phyloP scores from a whole-genome alignment of 2,888 invertebrate species.

The Cheilosia impressa region DNA sequence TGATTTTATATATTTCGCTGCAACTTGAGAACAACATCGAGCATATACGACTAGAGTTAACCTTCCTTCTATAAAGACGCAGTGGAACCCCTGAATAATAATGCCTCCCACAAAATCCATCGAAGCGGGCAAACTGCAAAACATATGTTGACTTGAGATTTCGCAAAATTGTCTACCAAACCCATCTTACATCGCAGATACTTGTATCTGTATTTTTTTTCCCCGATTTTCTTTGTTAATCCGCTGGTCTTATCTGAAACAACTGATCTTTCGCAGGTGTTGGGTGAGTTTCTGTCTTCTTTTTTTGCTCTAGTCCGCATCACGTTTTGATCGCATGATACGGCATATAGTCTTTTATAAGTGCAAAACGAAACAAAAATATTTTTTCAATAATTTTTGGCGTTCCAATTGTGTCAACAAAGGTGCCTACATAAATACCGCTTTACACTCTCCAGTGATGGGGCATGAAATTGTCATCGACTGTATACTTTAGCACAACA shows the following conservation, averaged over 20 bases:
- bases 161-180: slow-evolving; percentile 54
- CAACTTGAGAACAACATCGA: neutral
- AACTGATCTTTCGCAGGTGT: slow-evolving; percentile 39
- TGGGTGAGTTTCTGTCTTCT: neutral
- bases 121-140: slow-evolving; percentile 25
- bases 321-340: slow-evolving; percentile 4
- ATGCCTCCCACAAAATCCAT: slow-evolving; percentile 67
- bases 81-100: slow-evolving; percentile 55
- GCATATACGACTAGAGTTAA: slow-evolving; percentile 25
- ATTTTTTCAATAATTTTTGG: slow-evolving; percentile 4
- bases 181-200: slow-evolving; percentile 31
- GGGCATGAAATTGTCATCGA: neutral
- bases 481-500: neutral
- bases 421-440: neutral
- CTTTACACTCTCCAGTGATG: neutral
- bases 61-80: slow-evolving; percentile 24
- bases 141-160: slow-evolving; percentile 41
- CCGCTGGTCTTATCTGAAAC: slow-evolving; percentile 39
- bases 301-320: neutral
- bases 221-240: slow-evolving; percentile 34
- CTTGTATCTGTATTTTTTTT: slow-evolving; percentile 25
- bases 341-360: neutral
- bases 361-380: slow-evolving; percentile 1
- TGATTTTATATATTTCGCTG: neutral
- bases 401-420: slow-evolving; percentile 23